Evolutionary conservation across 2,797 vertebrate species (phyloP).

Genomic region (Hyperoplus lanceolatus): DNA sequence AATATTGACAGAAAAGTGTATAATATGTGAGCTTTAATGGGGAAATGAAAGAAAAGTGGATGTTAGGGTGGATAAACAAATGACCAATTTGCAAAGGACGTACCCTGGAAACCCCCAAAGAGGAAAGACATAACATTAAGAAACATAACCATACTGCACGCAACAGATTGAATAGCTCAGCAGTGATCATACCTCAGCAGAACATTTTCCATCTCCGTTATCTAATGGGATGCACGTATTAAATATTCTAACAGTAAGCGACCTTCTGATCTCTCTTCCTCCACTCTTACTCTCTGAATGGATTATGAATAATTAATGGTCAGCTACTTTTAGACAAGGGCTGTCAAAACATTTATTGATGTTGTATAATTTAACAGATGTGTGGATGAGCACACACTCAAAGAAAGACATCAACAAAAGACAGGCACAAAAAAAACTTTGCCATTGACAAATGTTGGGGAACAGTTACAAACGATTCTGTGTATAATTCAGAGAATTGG

Average conservation of each 20-base stretch:
- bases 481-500: constrained; percentile 25
- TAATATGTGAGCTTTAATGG: background rate
- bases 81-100: background rate
- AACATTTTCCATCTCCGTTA: constrained; percentile 30
- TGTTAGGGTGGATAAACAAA: background rate
- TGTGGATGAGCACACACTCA: background rate
- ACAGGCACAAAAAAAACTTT: constrained; percentile 16
- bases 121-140: background rate
- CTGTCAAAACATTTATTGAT: constrained; percentile 59
- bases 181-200: constrained; percentile 25
- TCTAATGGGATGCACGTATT: constrained; percentile 55
- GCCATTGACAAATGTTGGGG: constrained; percentile 24
- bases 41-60: background rate
- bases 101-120: background rate
- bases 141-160: background rate
- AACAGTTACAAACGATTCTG: constrained; percentile 15
- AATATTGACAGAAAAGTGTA: background rate
- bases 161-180: constrained; percentile 19
- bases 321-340: constrained; percentile 50
- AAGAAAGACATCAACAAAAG: background rate
- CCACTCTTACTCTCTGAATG: constrained; percentile 25
- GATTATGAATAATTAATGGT: constrained; percentile 62
- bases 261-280: constrained; percentile 35
- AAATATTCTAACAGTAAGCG: constrained; percentile 35
- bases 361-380: constrained; percentile 29